phyloP scores from a whole-genome alignment of 2,113 vertebrate species.

The Albula goreensis region DNA sequence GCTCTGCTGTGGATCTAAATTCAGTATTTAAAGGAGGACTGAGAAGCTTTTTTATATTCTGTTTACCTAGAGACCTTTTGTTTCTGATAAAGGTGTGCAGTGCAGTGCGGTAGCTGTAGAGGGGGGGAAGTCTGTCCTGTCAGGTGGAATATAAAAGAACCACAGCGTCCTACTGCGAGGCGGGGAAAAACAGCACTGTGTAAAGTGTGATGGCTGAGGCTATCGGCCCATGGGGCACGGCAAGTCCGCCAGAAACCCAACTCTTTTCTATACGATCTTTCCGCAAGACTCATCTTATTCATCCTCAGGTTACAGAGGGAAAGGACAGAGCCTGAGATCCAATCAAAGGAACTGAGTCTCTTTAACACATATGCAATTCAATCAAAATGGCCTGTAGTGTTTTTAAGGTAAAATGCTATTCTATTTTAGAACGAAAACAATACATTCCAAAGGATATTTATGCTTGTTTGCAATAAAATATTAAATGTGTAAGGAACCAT shows the following conservation, averaged over 20 bases:
- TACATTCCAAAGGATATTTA: too few species aligned
- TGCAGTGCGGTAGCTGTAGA: background rate
- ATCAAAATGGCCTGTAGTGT: too few species aligned
- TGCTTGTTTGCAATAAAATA: too few species aligned
- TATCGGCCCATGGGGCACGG: constrained; percentile 32
- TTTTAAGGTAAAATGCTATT: too few species aligned
- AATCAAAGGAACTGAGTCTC: too few species aligned
- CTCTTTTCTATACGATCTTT: constrained; percentile 27
- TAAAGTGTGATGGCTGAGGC: background rate
- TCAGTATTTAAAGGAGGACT: background rate
- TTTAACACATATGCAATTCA: too few species aligned
- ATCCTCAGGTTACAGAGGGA: constrained; percentile 4
- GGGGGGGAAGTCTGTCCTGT: background rate
- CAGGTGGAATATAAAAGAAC: background rate
- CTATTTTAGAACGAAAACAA: too few species aligned
- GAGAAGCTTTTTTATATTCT: background rate
- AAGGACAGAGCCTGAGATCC: too few species aligned
- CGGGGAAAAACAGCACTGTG: too few species aligned
- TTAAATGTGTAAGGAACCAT: too few species aligned
- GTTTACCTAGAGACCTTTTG: background rate
- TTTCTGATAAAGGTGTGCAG: background rate
- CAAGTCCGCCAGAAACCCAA: constrained; percentile 26
- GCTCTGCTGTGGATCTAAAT: background rate
- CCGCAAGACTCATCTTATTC: background rate
- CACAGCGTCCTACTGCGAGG: too few species aligned